Evolutionary conservation across 35 echinoderm and acorn worm species (phyloP), one percentile per base, ranked within the genome.

Genomic region (Apostichopus californicus): DNA sequence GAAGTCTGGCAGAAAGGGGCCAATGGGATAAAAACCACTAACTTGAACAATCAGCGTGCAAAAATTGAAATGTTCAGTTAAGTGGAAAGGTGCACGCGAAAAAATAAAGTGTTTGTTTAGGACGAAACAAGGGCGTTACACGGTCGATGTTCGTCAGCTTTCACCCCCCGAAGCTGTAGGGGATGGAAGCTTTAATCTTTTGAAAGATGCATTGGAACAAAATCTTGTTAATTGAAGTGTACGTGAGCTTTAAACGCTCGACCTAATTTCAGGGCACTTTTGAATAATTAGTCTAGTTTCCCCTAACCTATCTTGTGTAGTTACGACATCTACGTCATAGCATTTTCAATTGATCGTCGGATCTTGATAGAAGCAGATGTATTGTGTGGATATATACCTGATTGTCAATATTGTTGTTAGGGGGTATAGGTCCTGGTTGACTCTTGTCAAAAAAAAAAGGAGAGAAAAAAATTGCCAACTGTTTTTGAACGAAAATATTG

Each of bases 221-320:
- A 89, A 73, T 68, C 86, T 89, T 53, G 57, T 34, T 91, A 91
- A 91, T 91, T 91, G 89, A 79, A 78, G 89, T 79, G 54, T 77
- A 91, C 73, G 89, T 91, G 57, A 89, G 77, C 71, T 34, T 79
- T 91, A 91, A 91, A 91, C 89, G 89, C 72, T 91, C 89, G 89
- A 91, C 89, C 89, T 91, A 91, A 91, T 91, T 68, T 91, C 77
- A 60, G 77, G 73, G 55, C 61, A 79, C 86, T 91, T 91, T 79
- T 91, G 89, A 91, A 91, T 91, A 91, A 91, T 91, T 91, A 91
- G 70, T 91, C 89, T 79, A 91, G 89, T 91, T 91, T 91, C n/a
- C 52, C 5, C 3, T 75, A 34, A 46, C 34, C 86, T 60, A 18
- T 73, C 21, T 72, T 18, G 71, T 22, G 24, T 68, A 68, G 14